A percentile compares a stretch with the other conserved stretches of the same genome.
These are phyloP conservation scores for Panurus biarmicus DNA, from an alignment of 2,113 vertebrate genomes.

Conservation along the genomic window DNA sequence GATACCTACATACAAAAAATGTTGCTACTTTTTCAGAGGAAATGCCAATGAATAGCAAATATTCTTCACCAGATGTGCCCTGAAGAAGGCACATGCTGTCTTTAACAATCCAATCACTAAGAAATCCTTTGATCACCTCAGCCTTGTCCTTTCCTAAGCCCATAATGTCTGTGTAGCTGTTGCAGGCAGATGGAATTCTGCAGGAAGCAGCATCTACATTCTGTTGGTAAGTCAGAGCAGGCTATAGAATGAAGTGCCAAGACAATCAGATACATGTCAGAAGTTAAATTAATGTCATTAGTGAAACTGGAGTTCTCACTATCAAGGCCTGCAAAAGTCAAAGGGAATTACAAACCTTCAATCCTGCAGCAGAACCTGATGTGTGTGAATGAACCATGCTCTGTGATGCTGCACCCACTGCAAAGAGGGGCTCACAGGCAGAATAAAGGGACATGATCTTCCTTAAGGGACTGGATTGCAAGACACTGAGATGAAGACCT, in stretches of 20 bases:
- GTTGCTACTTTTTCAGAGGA: neutral
- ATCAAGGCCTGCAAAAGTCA: neutral
- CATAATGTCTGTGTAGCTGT: neutral
- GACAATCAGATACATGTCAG: neutral
- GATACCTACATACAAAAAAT: neutral
- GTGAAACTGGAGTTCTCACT: neutral
- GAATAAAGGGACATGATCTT: rapidly evolving
- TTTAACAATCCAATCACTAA: neutral
- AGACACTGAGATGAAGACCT: neutral
- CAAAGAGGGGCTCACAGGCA: neutral
- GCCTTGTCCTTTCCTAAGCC: neutral
- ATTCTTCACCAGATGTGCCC: neutral
- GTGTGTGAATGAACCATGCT: rapidly evolving
- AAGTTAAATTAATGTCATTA: neutral
- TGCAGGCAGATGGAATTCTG: neutral
- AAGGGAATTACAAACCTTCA: neutral
- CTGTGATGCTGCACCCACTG: neutral
- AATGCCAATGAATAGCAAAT: neutral
- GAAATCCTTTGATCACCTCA: neutral
- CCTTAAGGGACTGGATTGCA: neutral
- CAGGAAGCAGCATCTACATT: neutral
- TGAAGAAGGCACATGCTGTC: neutral
- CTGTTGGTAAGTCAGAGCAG: neutral
- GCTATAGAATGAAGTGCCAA: neutral
- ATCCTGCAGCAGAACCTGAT: neutral